Conservation (phyloP, 2,888 invertebrate genomes). For the Agrochola lota region DNA sequence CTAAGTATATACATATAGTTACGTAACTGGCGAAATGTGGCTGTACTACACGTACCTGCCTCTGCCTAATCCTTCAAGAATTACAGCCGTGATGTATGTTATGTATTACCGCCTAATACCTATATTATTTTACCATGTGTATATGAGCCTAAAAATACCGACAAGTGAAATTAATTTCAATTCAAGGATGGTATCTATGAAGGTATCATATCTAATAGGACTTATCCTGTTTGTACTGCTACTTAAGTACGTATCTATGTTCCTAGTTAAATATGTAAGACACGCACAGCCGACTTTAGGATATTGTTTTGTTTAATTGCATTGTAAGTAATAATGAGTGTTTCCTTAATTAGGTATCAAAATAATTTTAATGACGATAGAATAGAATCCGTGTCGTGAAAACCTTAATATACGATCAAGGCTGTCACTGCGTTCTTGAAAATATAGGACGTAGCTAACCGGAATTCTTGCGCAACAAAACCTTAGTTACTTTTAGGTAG, state of each 20-base stretch:
- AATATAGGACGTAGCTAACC: constrained; percentile 57
- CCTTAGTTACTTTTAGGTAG: constrained; percentile 18
- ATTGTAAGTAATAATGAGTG: not conserved
- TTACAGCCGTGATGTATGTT: no score
- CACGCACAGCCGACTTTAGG: constrained; percentile 19
- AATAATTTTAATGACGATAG: not conserved
- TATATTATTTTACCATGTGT: not conserved
- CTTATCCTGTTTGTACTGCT: not conserved
- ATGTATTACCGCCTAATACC: not conserved
- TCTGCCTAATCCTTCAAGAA: not conserved
- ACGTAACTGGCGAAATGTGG: not conserved
- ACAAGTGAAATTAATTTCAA: constrained; percentile 21
- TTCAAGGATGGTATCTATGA: constrained; percentile 10
- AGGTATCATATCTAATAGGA: not conserved
- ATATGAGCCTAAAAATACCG: not conserved
- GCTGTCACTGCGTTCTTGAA: constrained; percentile 54
- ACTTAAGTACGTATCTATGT: not conserved
- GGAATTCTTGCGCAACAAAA: constrained; percentile 54
- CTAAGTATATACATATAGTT: not conserved
- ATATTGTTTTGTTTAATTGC: constrained; percentile 19
- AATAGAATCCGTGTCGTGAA: constrained; percentile 26
- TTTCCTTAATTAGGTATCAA: not conserved
- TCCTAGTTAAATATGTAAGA: not conserved
- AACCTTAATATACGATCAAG: constrained; percentile 49
- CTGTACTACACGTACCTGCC: not conserved